Conservation (phyloP, 2,113 vertebrate species). For the Scolopax mira region DNA sequence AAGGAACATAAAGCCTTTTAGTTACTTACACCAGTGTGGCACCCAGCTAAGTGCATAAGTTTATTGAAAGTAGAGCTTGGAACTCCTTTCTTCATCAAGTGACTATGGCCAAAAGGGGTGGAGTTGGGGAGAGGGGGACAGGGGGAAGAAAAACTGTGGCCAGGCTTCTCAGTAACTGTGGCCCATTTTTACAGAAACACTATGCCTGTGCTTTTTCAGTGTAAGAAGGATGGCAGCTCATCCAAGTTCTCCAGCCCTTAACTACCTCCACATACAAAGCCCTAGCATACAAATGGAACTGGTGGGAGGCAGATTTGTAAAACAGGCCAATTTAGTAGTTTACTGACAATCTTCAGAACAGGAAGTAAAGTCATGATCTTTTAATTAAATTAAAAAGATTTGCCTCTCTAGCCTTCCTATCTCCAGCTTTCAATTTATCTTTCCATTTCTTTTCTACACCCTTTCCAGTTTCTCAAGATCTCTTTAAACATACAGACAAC, state of each 20-base stretch:
- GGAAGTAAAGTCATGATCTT: not conserved
- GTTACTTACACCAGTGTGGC: not conserved
- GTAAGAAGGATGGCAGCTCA: not conserved
- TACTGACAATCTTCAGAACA: not conserved
- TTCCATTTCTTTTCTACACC: not conserved
- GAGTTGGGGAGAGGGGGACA: too few species aligned
- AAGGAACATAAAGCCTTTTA: not conserved
- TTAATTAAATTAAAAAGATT: not conserved
- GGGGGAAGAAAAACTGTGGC: not conserved
- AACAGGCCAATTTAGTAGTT: not conserved
- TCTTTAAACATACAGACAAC: not conserved
- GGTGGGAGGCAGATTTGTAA: not conserved
- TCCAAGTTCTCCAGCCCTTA: not conserved
- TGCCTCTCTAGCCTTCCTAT: not conserved
- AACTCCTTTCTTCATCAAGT: not conserved
- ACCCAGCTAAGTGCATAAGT: not conserved
- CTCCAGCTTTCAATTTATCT: not conserved
- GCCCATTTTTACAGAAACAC: not conserved
- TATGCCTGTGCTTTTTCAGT: not conserved
- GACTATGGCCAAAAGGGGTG: not conserved
- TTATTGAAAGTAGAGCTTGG: not conserved
- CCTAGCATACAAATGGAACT: not conserved
- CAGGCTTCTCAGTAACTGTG: not conserved
- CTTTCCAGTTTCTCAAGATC: not conserved
- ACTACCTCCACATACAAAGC: not conserved